Base-by-base conservation (phyloP, 1,140 invertebrate species). In the Zaprionus inermis region DNA sequence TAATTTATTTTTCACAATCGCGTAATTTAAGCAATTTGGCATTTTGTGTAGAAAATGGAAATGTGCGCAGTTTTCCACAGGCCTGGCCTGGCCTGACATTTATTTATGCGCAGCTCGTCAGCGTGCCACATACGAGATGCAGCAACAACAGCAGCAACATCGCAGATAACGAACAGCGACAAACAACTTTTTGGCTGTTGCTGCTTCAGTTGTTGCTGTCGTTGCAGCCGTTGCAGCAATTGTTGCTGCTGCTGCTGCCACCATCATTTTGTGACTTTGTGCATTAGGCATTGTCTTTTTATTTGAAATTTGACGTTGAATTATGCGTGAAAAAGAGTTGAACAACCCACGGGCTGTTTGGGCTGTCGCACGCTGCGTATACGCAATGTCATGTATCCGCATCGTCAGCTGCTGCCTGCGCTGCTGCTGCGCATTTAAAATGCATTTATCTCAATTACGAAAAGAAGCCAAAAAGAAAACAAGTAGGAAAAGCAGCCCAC, bases 391-490 rank as follows among this genome's bases (percentile, higher is more conserved):
- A 18, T 59, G 68, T 72, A 67, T 69, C 46, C 75, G 78, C 61
- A 68, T 77, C 69, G 59, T 44, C 54, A 36, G 72, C 24, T 61
- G 41, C 36, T 38, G 36, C 36, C 36, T n/a, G 5, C 36, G 14
- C 36, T 7, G 69, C 52, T 67, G 73, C 49, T 78, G 81, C 70
- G 76, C 84, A 89, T 89, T 89, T 88, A 77, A 86, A 88, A 88
- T 89, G 83, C 80, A 88, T 88, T 88, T 88, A 89, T 88, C 83
- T 88, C 83, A 88, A 88, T 88, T 88, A 88, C 79, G 70, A 78
- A 71, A 38, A 56, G 57, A 49, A 54, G 28, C 36, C 30, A 32
- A 32, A 32, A 46, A 66, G 28, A 36, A 56, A 59, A 59, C n/a
- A 56, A 56, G 30, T 41, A 28, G 3, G 4, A 56, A 56, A 34